phyloP scores from a whole-genome alignment of 2,113 vertebrate genomes.

The Podarcis muralis region DNA sequence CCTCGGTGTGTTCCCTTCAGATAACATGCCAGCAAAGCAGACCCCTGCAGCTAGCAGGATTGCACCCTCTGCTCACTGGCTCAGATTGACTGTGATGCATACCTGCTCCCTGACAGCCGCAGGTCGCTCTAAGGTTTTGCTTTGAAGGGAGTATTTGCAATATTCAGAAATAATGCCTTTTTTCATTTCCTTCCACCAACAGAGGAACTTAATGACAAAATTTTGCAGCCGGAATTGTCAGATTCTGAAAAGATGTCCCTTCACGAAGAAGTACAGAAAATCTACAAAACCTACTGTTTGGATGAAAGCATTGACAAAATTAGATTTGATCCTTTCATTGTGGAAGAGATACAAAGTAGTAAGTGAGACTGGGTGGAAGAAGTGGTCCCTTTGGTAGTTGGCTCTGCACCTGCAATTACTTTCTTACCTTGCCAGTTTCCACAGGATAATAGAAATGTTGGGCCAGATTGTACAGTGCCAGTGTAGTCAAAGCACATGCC shows the following conservation, averaged over 20 bases:
- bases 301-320: slow-evolving; percentile 97
- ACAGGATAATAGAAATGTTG: background rate
- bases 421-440: background rate
- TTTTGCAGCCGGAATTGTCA: slow-evolving; percentile 89
- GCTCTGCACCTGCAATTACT: background rate
- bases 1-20: too few relatives aligned
- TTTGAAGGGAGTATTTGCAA: background rate
- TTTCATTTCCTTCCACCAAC: slow-evolving; percentile 45
- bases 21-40: too few relatives aligned
- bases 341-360: slow-evolving; percentile 92
- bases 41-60: too few relatives aligned
- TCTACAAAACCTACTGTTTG: slow-evolving; percentile 92
- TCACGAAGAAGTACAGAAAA: slow-evolving; percentile 90
- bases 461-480: background rate
- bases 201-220: slow-evolving; percentile 98
- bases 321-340: slow-evolving; percentile 88
- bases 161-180: slow-evolving; percentile 8
- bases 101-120: too few relatives aligned
- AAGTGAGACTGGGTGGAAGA: slow-evolving; percentile 66
- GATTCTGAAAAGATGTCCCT: slow-evolving; percentile 86
- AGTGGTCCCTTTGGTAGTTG: too few relatives aligned
- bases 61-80: too few relatives aligned
- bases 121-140: background rate
- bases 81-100: too few relatives aligned
- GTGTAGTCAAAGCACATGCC: background rate